Evolutionary conservation across 2,797 vertebrate species (phyloP), one percentile per base, ranked within the genome.

Genomic region (Austrolebias charrua): DNA sequence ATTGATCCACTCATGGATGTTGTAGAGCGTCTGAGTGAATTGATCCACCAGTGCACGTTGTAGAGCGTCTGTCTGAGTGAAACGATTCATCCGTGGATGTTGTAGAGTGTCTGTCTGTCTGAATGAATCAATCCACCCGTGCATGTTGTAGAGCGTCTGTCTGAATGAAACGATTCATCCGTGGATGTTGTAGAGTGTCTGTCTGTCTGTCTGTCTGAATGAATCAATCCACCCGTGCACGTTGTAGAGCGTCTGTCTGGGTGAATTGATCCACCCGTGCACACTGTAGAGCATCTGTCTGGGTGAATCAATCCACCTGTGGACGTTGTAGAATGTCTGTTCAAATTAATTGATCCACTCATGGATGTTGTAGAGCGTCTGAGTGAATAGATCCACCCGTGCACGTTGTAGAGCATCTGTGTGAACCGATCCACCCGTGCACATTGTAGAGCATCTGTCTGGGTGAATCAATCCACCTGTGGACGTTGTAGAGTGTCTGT

Each of bases 11-110:
- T 3, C 24, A 3, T 24, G 24, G 24, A 48, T 28, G 49, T 58
- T 19, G 57, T 28, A 78, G 63, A 73, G 46, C 66, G 71, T 68
- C 70, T 51, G 57, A 71, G 49, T 49, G 60, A 78, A 57, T 65
- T 33, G 74, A 67, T 73, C 43, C 45, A 73, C 58, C 75, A 46
- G 19, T 10, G 31, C 63, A 60, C 42, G 64, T 63, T 67, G 60
- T 45, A n/a, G n/a, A n/a, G n/a, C n/a, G n/a, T n/a, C n/a, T n/a
- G n/a, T n/a, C n/a, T n/a, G n/a, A n/a, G n/a, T n/a, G n/a, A n/a
- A n/a, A n/a, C n/a, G n/a, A n/a, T 24, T 3, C 24, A 24, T 24
- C 24, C 24, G 24, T 24, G 24, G 24, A 48, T 28, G 49, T 58
- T 19, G 57, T 28, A 78, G 63, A 73, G 46, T n/a, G n/a, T n/a